Evolutionary conservation across 2,888 invertebrate species (phyloP).

Genomic region (Nezara viridula): DNA sequence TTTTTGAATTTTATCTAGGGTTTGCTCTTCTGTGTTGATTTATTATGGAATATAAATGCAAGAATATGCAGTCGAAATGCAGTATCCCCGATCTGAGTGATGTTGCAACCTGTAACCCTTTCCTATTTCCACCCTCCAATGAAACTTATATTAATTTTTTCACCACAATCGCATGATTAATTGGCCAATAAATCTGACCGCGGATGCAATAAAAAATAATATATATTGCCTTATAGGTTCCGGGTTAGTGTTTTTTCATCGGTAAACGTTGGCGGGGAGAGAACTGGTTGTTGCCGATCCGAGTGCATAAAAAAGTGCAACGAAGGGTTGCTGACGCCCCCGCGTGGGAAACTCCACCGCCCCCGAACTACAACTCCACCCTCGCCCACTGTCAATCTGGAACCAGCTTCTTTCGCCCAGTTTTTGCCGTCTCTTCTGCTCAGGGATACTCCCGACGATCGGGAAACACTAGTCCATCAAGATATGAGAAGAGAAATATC

Average conservation of each 20-base stretch:
- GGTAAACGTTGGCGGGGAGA: constrained; percentile 41
- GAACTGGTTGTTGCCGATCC: constrained; percentile 24
- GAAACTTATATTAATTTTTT: constrained; percentile 46
- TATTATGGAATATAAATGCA: too few relatives aligned
- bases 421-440: neutral
- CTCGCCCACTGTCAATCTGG: constrained; percentile 48
- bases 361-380: constrained; percentile 42
- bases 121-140: constrained; percentile 10
- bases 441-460: neutral
- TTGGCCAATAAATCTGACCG: constrained; percentile 48
- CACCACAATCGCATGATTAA: constrained; percentile 46
- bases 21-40: too few relatives aligned
- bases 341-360: constrained; percentile 34
- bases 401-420: constrained; percentile 44
- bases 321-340: neutral
- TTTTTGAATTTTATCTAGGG: too few relatives aligned
- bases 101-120: constrained; percentile 22
- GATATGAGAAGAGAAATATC: neutral
- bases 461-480: neutral
- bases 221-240: constrained; percentile 44
- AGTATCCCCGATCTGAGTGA: neutral
- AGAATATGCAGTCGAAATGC: too few relatives aligned
- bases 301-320: constrained; percentile 49
- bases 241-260: constrained; percentile 27
- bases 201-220: constrained; percentile 34